phyloP scores from a whole-genome alignment of 2,797 vertebrate species.

The Anisognathus igniventris region DNA sequence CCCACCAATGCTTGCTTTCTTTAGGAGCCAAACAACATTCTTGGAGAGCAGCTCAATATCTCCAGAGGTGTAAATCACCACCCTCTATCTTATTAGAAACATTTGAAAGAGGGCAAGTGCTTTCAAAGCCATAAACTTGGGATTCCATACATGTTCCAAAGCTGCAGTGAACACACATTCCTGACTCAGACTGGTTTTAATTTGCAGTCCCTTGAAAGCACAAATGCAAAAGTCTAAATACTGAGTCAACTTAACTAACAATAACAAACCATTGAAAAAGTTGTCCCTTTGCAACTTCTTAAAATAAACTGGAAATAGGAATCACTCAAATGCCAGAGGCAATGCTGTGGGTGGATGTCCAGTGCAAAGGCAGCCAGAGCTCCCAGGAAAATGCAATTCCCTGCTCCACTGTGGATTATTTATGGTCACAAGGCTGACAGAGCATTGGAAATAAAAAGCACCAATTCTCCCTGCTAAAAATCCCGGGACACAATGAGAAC shows the following conservation, averaged over 20 bases:
- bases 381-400: background rate
- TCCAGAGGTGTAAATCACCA: constrained; percentile 71
- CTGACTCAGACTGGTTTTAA: constrained; percentile 65
- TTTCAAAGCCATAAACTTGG: constrained; percentile 65
- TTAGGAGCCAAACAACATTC: constrained; percentile 66
- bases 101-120: constrained; percentile 65
- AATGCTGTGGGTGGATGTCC: background rate
- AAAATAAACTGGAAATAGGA: background rate
- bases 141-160: constrained; percentile 62
- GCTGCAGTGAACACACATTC: constrained; percentile 47
- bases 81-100: constrained; percentile 71
- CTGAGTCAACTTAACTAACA: background rate
- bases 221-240: constrained; percentile 57
- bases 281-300: background rate
- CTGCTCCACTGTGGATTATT: background rate
- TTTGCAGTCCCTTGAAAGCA: constrained; percentile 66
- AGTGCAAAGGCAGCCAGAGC: background rate
- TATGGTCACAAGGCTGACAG: background rate
- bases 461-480: background rate
- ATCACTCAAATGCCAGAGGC: background rate
- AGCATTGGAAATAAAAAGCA: background rate
- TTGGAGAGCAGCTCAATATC: constrained; percentile 63
- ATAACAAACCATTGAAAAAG: background rate
- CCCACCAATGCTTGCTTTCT: constrained; percentile 57
- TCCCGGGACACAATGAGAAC: background rate